Evolutionary conservation across 1,140 invertebrate species (phyloP), one percentile per base, ranked within the genome.

Genomic region (Globodera rostochiensis): DNA sequence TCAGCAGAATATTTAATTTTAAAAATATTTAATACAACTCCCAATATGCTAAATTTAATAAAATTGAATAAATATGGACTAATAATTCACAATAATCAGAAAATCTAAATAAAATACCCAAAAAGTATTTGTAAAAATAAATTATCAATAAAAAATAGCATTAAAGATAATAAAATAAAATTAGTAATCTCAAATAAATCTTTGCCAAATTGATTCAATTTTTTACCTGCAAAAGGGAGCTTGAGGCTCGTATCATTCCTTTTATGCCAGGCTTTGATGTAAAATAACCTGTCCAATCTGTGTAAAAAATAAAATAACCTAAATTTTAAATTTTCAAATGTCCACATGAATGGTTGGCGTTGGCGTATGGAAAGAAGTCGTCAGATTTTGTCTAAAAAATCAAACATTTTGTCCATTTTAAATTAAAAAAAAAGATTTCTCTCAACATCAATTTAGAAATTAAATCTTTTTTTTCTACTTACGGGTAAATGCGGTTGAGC

Each of bases 211-310:
- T 25, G 25, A 25, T 25, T 25, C 25, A 25, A 25, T 25, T 25
- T 71, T 19, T 47, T 45, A 91, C 90, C 86, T 91, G 91, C 9
- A 91, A 84, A 74, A 91, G 90, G 75, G 89, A 90, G 80, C 90
- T 91, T 13, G 90, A 87, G 76, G 93, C 88, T 66, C 95, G 91
- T 83, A 95, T 94, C 95, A 92, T 0, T 77, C 89, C 81, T 83
- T 93, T 93, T 1, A 92, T 85, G 13, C 92, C 88, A 6, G 92
- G 90, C 80, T 93, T 85, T 80, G 95, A 97, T 0, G 95, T 95
- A 88, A 95, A 98, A 89, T 96, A 98, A 0, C 97, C 97, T 0
- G 95, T 97, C 96, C 96, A 98, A 89, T 93, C 97, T 60, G 57
- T 36, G 36, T 36, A 36, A 36, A 2, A 36, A 36, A 36, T 1